Conservation (phyloP, 2,797 vertebrate genomes). For the Sarcophilus harrisii region DNA sequence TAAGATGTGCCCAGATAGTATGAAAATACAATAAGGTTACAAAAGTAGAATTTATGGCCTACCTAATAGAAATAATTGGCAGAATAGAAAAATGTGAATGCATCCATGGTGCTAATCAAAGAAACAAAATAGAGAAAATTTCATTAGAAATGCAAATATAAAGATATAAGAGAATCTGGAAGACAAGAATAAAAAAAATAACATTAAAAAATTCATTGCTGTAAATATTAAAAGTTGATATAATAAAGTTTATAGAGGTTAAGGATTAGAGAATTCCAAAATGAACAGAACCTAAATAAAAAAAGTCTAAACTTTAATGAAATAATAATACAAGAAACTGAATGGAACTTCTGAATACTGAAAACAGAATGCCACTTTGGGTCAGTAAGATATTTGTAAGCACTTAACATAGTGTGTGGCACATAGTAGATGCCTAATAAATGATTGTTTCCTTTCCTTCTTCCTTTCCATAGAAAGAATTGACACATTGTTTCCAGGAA, state of each 20-base stretch:
- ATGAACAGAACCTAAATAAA: not conserved
- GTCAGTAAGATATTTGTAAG: not conserved
- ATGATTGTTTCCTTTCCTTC: not conserved
- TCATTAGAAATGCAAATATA: not conserved
- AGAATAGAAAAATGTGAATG: not conserved
- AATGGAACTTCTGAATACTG: not conserved
- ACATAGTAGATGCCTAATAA: not conserved
- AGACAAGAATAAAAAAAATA: not conserved
- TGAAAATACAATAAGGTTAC: not conserved
- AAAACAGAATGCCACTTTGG: not conserved
- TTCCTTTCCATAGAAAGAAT: not conserved
- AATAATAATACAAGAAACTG: not conserved
- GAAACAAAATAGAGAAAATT: not conserved
- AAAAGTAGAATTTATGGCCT: not conserved
- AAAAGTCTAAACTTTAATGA: not conserved
- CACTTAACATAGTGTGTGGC: not conserved
- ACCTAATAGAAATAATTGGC: not conserved
- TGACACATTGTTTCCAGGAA: not conserved
- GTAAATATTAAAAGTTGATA: not conserved
- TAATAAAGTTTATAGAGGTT: not conserved
- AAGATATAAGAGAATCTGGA: not conserved
- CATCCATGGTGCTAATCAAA: not conserved
- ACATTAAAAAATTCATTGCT: not conserved
- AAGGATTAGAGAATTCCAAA: not conserved
- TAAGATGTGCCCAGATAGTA: not conserved